These are phyloP conservation scores for Folsomia manolachei DNA, from an alignment of 2,888 invertebrate genomes.

Conservation along the genomic window DNA sequence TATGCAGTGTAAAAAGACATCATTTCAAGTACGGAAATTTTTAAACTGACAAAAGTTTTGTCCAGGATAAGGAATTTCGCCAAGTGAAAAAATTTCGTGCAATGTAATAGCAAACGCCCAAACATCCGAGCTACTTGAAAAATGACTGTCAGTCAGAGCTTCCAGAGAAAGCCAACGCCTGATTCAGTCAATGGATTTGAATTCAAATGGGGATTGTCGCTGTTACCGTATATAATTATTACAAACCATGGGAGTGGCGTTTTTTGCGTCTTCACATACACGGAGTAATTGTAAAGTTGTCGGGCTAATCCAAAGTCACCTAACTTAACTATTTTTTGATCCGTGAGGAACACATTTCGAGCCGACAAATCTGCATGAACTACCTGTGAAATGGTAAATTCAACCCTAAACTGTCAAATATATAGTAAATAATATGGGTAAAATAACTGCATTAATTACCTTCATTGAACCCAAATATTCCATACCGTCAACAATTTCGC, in stretches of 20 bases:
- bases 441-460: too few species aligned
- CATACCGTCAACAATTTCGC: background rate
- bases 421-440: background rate
- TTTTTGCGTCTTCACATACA: slow-evolving; percentile 6
- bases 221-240: too few species aligned
- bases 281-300: slow-evolving; percentile 13
- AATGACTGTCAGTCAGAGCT: background rate
- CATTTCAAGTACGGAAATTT: too few species aligned
- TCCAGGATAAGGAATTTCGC: slow-evolving; percentile 1
- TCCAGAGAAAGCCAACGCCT: slow-evolving; percentile 7
- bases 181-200: too few species aligned
- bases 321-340: background rate
- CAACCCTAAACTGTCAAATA: background rate
- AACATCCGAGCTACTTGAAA: background rate
- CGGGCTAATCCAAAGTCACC: slow-evolving; percentile 12
- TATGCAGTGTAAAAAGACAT: too few species aligned
- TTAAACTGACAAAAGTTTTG: too few species aligned
- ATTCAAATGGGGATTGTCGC: too few species aligned
- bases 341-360: slow-evolving; percentile 7
- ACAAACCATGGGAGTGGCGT: too few species aligned
- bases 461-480: background rate
- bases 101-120: slow-evolving; percentile 5
- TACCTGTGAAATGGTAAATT: background rate
- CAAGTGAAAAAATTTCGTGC: background rate
- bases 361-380: slow-evolving; percentile 14